Base-by-base conservation (phyloP, 1,140 invertebrate species). In the Meloidogyne chitwoodi region DNA sequence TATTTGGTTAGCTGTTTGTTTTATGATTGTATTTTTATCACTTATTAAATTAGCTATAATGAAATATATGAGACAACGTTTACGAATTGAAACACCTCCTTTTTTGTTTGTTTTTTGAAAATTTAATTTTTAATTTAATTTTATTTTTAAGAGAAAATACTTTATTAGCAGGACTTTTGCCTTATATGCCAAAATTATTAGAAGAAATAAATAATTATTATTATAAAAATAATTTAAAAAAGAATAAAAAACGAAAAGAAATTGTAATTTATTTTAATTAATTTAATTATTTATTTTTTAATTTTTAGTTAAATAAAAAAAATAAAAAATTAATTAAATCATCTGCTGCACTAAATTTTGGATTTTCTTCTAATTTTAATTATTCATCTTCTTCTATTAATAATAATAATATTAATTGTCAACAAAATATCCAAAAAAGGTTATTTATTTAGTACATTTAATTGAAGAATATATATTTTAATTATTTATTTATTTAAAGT, bases 1-100 rank as follows among this genome's bases (percentile, higher is more conserved):
- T 90, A 94, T 98, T 79, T 98, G 96, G 90, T 90, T 98, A 88
- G 94, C 94, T 83, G 96, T 86, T 12, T 86, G 85, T 63, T 86
- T 86, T 69, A 83, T 81, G 75, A 86, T 87, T 44, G 85, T 87
- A 22, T 86, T 86, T 65, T 70, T 86, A 19, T 87, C 85, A n/a
- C 76, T 86, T 12, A 86, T 86, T 73, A 87, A 86, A 78, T 67
- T 86, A n/a, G 85, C 85, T 29, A 65, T 86, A 19, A 71, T 86
- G 19, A 86, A 87, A 62, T 86, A 87, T 69, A 86, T 86, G 84
- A 63, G 84, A 70, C 83, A 85, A 68, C 66, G 75, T 68, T 61
- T 85, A 24, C 27, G 72, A 63, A 70, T 76, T 24, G 75, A 22
- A 64, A 44, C n/a, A 27, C 10, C 24, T 34, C 80, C 27, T n/a